Evolutionary conservation across 2,113 vertebrate genomes (phyloP).

Genomic region (Amblyornis subalaris): DNA sequence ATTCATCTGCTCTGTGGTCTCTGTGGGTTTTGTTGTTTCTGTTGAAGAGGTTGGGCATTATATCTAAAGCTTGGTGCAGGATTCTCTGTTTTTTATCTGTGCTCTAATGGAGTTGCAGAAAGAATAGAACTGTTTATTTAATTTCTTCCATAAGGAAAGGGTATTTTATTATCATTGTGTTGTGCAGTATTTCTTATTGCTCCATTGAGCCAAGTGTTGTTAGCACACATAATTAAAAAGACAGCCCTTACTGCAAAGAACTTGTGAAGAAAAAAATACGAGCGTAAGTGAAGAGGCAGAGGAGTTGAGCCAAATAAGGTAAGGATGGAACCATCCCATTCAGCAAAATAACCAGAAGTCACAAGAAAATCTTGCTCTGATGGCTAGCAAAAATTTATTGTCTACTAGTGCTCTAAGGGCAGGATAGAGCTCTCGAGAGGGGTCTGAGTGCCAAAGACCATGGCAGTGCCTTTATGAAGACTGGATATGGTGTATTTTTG

Average conservation of each 20-base stretch:
- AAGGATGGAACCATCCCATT: neutral
- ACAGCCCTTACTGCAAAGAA: neutral
- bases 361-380: neutral
- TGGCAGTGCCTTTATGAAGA: neutral
- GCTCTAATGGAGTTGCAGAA: neutral
- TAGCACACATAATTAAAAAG: constrained; percentile 1
- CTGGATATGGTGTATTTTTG: neutral
- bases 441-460: neutral
- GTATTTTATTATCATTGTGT: neutral
- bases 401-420: neutral
- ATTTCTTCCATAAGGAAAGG: neutral
- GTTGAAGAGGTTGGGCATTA: neutral
- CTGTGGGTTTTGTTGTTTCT: constrained; percentile 19
- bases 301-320: neutral
- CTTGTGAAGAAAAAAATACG: neutral
- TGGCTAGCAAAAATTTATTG: neutral
- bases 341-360: neutral
- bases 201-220: neutral
- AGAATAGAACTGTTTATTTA: constrained; percentile 25
- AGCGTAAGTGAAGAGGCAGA: neutral
- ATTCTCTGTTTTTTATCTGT: constrained; percentile 35
- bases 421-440: neutral
- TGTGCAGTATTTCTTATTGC: neutral
- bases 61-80: neutral
- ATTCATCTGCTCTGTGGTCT: constrained; percentile 32